Base-by-base conservation (phyloP, 1,140 invertebrate species). In the Megalopta genalis region DNA sequence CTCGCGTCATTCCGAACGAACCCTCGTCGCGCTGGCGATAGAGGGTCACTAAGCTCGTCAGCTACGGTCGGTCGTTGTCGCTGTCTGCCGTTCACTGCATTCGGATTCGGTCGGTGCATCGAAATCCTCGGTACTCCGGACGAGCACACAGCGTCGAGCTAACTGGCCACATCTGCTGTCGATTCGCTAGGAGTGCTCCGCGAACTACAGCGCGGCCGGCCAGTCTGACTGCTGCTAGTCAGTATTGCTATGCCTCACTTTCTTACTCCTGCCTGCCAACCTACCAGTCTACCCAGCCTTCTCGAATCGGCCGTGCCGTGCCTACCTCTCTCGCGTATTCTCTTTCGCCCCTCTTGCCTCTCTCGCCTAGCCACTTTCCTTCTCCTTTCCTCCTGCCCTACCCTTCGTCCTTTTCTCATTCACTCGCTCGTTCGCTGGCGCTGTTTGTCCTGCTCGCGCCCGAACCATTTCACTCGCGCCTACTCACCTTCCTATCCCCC, bases 81-180 rank as follows among this genome's bases (percentile, higher is more conserved):
- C 49, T 46, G 10, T 46, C 10, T 64, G 23, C n/a, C 54, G 52
- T 78, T 60, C 59, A 73, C 46, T 37, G 71, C 54, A 57, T 57
- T 57, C 54, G 54, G 54, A 46, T 65, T 52, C 49, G 16, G 63
- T 74, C 71, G 42, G 42, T 52, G 71, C 78, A 65, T 81, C 60
- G 65, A 83, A 66, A 64, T 83, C 25, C 66, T 73, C 60, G n/a
- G 32, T 23, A 71, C 63, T 39, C 59, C 82, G 85, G 60, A 73
- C 84, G 64, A 84, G 78, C 49, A 80, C 80, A 83, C 80, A 79
- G 70, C 86, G 82, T 74, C 79, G 81, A 87, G 82, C 79, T 81
- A 86, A 88, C 87, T 88, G 86, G 81, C 83, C 78, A 84, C 85
- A 88, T 88, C 87, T 88, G 83, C 83, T 80, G 83, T 75, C 82